Percentiles rank a stretch among this genome's conserved stretches.
Conservation (phyloP, 2,888 invertebrate species). For the Rhogogaster chlorosoma region DNA sequence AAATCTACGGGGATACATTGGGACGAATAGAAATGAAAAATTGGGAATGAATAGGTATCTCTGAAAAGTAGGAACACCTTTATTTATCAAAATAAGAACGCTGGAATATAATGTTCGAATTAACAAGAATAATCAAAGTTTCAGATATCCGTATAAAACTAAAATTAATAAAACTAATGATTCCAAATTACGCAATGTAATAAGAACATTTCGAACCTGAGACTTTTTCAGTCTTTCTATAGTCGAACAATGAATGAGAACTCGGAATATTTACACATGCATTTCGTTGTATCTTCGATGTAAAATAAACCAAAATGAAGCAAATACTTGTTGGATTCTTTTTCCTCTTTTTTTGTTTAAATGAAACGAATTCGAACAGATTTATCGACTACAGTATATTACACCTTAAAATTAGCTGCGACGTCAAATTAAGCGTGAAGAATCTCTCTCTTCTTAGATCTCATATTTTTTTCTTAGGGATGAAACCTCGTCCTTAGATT, state of each 20-base stretch:
- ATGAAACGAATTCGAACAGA: not conserved
- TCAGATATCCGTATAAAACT: not conserved
- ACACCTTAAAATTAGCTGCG: slow-evolving; percentile 21
- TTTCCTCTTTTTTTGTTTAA: not conserved
- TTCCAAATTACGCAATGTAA: not conserved
- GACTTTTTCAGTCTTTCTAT: not conserved
- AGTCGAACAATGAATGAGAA: not conserved
- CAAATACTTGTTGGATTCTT: not conserved
- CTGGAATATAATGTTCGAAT: not conserved
- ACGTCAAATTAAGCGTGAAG: not conserved
- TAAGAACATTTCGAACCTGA: not conserved
- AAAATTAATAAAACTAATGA: not conserved
- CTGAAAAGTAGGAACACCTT: not conserved
- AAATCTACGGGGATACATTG: not conserved
- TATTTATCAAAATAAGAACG: slow-evolving; percentile 17
- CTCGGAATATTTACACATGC: not conserved
- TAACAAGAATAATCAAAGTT: not conserved
- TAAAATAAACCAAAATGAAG: not conserved
- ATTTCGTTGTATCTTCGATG: not conserved
- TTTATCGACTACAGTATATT: not conserved
- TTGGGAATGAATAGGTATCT: not conserved
- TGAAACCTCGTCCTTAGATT: slow-evolving; percentile 70
- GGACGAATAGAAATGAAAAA: not conserved
- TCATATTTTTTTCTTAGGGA: slow-evolving; percentile 74
- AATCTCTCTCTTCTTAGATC: slow-evolving; percentile 64